Evolutionary conservation across 1,140 invertebrate genomes (phyloP), one percentile per base, ranked within the genome.

Genomic region (Drosophila fuyamai): DNA sequence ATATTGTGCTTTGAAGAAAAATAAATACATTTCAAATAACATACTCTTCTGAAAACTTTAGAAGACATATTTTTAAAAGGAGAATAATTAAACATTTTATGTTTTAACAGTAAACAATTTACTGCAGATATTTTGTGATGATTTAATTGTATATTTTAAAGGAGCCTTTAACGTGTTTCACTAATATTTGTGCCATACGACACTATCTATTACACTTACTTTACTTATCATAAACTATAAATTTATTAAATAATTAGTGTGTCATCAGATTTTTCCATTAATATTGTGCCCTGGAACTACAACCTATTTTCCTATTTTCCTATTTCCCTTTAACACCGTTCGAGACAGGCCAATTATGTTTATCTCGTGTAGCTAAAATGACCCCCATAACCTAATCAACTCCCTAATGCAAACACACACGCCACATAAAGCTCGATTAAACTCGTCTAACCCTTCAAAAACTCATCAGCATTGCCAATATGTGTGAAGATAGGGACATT

Each of bases 401-500:
- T 57, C 57, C 32, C 38, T 65, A 65, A 65, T 68, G 47, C 62
- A 36, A 32, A 40, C 63, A 36, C 41, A n/a, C 27, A 32, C 41
- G 32, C 12, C 40, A 13, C 58, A 41, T 27, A 29, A 12, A 36
- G 46, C 65, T 36, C 65, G 46, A 62, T 67, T 48, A 71, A 57
- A 47, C 51, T 41, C 51, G 46, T 48, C 50, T 68, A 68, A 71
- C 67, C 51, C 67, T 71, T 71, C 67, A 70, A 71, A 71, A 71
- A 70, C 65, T 71, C 67, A 71, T 71, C 67, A 71, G 67, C 43
- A 71, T 71, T 71, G 67, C 51, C 67, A 41, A 71, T 71, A 71
- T 71, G 65, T 71, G 67, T 57, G 65, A 46, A 46, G 41, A 71
- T 71, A 57, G 50, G 67, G 50, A 55, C 23, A 27, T 47, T 32